A percentile compares a stretch with the other conserved stretches of the same genome.
Evolutionary conservation across 2,888 invertebrate species (phyloP).

Genomic region (Nineta flava): DNA sequence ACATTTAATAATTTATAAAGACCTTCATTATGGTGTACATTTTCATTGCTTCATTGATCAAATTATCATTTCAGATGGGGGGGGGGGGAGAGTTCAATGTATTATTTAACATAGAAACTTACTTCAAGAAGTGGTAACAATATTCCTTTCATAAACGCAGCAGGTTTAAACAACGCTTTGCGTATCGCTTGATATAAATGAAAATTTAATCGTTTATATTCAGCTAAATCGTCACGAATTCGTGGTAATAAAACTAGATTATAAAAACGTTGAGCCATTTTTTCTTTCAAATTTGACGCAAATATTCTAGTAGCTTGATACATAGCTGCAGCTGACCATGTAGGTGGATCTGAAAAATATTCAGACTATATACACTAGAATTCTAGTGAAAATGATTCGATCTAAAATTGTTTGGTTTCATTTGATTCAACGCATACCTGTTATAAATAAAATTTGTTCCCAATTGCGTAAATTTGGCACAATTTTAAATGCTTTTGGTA

Average conservation of each 20-base stretch:
- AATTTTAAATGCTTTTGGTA: slow-evolving; percentile 97
- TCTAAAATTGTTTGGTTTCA: not conserved
- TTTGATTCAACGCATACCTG: slow-evolving; percentile 33
- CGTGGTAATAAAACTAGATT: slow-evolving; percentile 85
- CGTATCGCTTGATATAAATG: slow-evolving; percentile 89
- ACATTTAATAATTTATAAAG: no score
- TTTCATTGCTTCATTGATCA: no score
- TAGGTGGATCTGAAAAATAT: slow-evolving; percentile 62
- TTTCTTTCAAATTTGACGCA: slow-evolving; percentile 89
- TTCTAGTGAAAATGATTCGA: no score
- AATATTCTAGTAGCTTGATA: slow-evolving; percentile 92
- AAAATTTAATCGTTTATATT: slow-evolving; percentile 89
- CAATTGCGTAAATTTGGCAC: slow-evolving; percentile 84
- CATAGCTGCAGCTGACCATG: slow-evolving; percentile 96
- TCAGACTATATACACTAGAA: no score
- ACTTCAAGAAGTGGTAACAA: slow-evolving; percentile 45
- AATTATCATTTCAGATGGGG: no score
- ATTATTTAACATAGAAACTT: slow-evolving; percentile 11
- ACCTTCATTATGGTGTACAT: no score
- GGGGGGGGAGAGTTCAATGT: no score
- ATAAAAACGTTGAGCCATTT: slow-evolving; percentile 92
- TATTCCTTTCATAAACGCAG: slow-evolving; percentile 91
- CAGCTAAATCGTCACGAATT: slow-evolving; percentile 85
- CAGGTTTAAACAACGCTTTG: slow-evolving; percentile 91
- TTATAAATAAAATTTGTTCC: slow-evolving; percentile 79